Percentiles rank a stretch among this genome's conserved stretches.
phyloP scores from a whole-genome alignment of 2,888 invertebrate genomes.

The Cylindroiulus punctatus region DNA sequence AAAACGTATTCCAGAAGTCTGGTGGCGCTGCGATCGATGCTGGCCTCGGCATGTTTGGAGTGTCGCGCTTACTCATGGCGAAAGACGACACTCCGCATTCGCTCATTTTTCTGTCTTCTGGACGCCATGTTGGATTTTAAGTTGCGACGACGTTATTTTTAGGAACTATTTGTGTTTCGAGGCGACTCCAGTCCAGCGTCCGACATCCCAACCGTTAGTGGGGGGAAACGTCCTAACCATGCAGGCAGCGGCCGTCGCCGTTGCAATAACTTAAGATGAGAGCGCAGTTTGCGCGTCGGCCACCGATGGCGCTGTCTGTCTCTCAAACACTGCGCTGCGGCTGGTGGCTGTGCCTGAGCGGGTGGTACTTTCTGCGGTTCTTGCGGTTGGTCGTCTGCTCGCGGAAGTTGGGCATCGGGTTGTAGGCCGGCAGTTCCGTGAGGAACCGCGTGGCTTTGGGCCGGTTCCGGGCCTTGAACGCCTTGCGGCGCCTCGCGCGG shows the following conservation, averaged over 20 bases:
- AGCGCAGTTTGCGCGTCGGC: background rate
- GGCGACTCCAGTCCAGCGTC: background rate
- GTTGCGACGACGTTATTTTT: background rate
- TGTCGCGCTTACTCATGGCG: no score
- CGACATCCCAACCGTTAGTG: no score
- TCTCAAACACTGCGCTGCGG: background rate
- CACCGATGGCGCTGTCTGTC: background rate
- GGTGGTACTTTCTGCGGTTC: background rate
- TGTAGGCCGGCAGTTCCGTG: conserved; percentile 54
- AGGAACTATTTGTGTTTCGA: conserved; percentile 2
- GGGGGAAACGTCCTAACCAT: no score
- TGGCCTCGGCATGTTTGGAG: no score
- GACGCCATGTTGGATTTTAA: no score
- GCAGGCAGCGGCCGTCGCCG: background rate
- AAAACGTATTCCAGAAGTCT: no score
- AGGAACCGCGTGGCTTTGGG: conserved; percentile 62
- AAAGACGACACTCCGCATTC: no score
- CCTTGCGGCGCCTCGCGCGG: conserved; percentile 60
- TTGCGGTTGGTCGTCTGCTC: background rate
- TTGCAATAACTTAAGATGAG: no score
- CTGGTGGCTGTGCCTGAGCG: background rate
- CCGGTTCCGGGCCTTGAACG: conserved; percentile 61
- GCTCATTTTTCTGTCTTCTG: no score
- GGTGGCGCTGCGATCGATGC: no score
- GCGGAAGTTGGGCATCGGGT: background rate